Percentiles rank a stretch among this genome's conserved stretches.
Evolutionary conservation across 2,797 vertebrate species (phyloP).

Genomic region (Sebastes itinus): DNA sequence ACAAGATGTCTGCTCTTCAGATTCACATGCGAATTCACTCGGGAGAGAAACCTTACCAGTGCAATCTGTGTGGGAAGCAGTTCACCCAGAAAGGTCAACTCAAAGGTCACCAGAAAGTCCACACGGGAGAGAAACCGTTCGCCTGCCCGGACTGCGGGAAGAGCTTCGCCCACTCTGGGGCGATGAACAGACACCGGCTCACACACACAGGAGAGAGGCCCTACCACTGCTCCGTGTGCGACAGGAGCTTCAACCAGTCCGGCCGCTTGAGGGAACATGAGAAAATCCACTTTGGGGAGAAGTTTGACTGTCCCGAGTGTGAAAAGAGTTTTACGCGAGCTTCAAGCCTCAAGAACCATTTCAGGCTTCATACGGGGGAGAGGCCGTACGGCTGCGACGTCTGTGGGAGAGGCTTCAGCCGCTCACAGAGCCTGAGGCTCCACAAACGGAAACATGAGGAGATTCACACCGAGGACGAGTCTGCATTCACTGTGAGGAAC

Average conservation of each 20-base stretch:
- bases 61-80: conserved; percentile 77
- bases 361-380: conserved; percentile 79
- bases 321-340: conserved; percentile 77
- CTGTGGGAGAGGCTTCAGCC: conserved; percentile 79
- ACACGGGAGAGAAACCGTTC: conserved; percentile 78
- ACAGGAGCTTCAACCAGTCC: conserved; percentile 77
- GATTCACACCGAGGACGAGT: conserved; percentile 51
- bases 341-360: conserved; percentile 79
- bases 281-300: conserved; percentile 79
- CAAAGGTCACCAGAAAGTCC: conserved; percentile 78
- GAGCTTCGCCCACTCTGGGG: conserved; percentile 77
- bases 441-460: conserved; percentile 72
- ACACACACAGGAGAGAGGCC: conserved; percentile 77
- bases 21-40: conserved; percentile 86
- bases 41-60: conserved; percentile 92
- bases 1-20: conserved; percentile 80
- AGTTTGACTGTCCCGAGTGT: conserved; percentile 78
- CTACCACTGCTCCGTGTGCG: conserved; percentile 74
- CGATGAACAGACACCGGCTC: conserved; percentile 79
- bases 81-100: conserved; percentile 81
- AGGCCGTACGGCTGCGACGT: conserved; percentile 75
- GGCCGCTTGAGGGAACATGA: conserved; percentile 78
- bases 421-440: conserved; percentile 77
- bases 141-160: conserved; percentile 77
- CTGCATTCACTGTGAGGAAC: conserved; percentile 25